Evolutionary conservation across 2,797 vertebrate species (phyloP).

Genomic region (Halcyon badia): DNA sequence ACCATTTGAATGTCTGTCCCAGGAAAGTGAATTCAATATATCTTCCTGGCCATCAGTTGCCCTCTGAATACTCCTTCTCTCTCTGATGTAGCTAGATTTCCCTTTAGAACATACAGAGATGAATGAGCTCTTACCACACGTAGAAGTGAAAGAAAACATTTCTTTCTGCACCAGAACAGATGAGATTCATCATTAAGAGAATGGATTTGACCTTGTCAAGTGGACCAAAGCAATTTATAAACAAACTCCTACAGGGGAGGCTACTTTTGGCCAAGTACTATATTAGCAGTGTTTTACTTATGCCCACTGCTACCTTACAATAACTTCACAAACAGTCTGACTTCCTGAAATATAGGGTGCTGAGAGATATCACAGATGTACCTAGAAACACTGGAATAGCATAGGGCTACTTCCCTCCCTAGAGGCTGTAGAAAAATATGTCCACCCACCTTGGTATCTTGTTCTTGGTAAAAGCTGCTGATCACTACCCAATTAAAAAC

Average conservation of each 20-base stretch:
- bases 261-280: slow-evolving; percentile 76
- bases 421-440: not conserved
- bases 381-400: slow-evolving; percentile 25
- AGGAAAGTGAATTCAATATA: slow-evolving; percentile 88
- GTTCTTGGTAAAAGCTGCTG: not conserved
- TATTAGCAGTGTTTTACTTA: slow-evolving; percentile 74
- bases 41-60: slow-evolving; percentile 89
- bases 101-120: slow-evolving; percentile 85
- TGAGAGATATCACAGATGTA: slow-evolving; percentile 66
- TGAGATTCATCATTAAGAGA: slow-evolving; percentile 94
- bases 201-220: slow-evolving; percentile 98
- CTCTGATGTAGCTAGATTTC: slow-evolving; percentile 86
- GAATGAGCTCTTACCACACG: slow-evolving; percentile 88
- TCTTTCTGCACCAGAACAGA: slow-evolving; percentile 88
- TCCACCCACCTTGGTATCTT: slow-evolving; percentile 12
- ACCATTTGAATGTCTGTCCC: slow-evolving; percentile 85
- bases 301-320: slow-evolving; percentile 77
- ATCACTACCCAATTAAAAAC: not conserved
- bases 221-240: slow-evolving; percentile 95
- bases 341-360: slow-evolving; percentile 71
- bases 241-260: slow-evolving; percentile 83
- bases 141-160: slow-evolving; percentile 90
- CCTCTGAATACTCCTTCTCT: slow-evolving; percentile 83
- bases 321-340: slow-evolving; percentile 68
- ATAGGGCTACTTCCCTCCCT: slow-evolving; percentile 53